phyloP scores from a whole-genome alignment of 2,113 vertebrate species.

The Picathartes gymnocephalus region DNA sequence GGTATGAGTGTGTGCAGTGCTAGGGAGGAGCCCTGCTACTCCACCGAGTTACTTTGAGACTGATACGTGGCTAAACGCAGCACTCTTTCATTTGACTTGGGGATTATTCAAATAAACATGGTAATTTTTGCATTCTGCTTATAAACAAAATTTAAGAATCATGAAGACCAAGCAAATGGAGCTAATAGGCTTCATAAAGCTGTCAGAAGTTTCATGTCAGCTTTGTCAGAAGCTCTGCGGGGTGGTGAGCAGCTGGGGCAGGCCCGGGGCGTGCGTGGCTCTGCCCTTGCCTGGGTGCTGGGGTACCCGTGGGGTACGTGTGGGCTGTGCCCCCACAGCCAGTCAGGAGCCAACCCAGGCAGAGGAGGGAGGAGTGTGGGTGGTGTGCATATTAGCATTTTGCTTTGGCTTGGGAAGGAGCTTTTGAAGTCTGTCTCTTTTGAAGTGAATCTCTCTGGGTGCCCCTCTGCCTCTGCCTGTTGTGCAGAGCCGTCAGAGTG shows the following conservation, averaged over 20 bases:
- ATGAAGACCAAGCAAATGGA: not conserved
- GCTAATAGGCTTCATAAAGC: not conserved
- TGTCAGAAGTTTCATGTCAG: not conserved
- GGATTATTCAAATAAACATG: not conserved
- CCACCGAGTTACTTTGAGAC: not conserved
- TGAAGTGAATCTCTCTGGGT: slow-evolving; percentile 6
- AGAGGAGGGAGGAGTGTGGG: not conserved
- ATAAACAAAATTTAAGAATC: not conserved
- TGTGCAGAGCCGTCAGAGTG: rapidly evolving
- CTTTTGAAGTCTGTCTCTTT: slow-evolving; percentile 46
- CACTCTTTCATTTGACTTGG: not conserved
- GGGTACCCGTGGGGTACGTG: not conserved
- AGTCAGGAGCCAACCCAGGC: not conserved
- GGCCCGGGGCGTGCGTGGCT: rapidly evolving
- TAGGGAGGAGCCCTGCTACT: not conserved
- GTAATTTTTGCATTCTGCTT: not conserved
- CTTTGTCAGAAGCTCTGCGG: not conserved
- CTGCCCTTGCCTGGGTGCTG: not conserved
- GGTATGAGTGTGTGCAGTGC: not conserved
- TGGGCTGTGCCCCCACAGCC: not conserved
- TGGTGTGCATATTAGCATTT: slow-evolving; percentile 15
- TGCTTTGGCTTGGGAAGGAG: not conserved
- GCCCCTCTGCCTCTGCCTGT: not conserved
- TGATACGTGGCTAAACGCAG: not conserved
- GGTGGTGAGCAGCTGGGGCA: not conserved